Base-by-base conservation (phyloP, 2,797 vertebrate genomes). In the Cebuella pygmaea region DNA sequence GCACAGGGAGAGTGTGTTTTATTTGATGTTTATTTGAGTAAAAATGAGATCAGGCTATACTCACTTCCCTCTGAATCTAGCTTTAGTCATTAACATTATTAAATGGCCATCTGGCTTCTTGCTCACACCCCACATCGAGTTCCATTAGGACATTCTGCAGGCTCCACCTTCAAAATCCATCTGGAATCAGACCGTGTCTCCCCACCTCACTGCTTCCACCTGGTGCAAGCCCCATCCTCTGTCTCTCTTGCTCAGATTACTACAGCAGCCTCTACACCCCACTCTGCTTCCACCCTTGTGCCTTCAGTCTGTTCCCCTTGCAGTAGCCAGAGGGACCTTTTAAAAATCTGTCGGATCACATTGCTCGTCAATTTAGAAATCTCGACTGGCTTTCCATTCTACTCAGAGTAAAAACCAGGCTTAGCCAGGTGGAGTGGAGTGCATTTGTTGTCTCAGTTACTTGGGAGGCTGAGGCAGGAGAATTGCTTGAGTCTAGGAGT, bases 1-100 rank as follows among this genome's bases (percentile, higher is more conserved):
- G 39, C 1, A 15, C 33, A 93, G 88, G 24, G 17, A 85, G 24
- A 67, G n/a, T 12, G 61, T 41, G 74, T 80, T 88, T 59, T 50
- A 57, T 83, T 94, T 80, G 80, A 70, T 82, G 79, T 88, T 87
- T 82, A 90, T 76, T 50, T 72, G 87, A 93, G 78, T 74, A 91
- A 72, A 94, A 94, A 82, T 74, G 59, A 57, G 70, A 48, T 64
- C 33, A 10, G 46, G 46, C 17, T 70, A n/a, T 41, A 48, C 48
- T 41, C 72, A 22, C 46, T 11, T 94, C 44, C 59, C 44, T 85
- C 72, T 64, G 50, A 90, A 90, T 57, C 26, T 85, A 46, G 57
- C 7, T 44, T 76, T 64, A 84, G 59, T 90, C 61, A 64, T 82
- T n/a, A 67, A 39, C 9, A 64, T 30, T 36, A 22, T 17, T 76